Evolutionary conservation across 2,113 vertebrate genomes (phyloP).

Genomic region (Rhadina sibilatrix): DNA sequence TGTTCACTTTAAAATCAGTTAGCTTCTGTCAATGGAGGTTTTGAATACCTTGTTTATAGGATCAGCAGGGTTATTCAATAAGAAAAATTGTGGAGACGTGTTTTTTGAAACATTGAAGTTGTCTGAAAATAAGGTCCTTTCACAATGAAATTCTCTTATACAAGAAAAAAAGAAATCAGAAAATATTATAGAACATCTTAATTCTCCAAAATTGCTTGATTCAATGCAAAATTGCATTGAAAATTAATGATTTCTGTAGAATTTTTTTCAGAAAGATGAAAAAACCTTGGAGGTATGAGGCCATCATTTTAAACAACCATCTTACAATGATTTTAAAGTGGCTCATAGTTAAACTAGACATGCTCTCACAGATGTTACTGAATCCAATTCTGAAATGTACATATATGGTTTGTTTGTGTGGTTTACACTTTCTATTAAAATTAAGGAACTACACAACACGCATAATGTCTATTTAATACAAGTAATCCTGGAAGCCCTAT

Average conservation of each 20-base stretch:
- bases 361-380: fast-evolving
- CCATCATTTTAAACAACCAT: neutral
- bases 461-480: neutral
- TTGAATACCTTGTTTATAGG: neutral
- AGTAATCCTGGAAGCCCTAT: neutral
- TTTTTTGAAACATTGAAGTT: neutral
- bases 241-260: neutral
- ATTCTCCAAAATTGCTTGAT: neutral
- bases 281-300: neutral
- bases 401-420: fast-evolving
- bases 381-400: neutral
- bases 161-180: neutral
- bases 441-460: neutral
- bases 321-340: neutral
- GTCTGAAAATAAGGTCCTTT: neutral
- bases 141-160: neutral
- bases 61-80: neutral
- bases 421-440: neutral
- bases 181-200: neutral
- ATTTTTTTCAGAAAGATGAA: neutral
- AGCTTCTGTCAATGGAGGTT: neutral
- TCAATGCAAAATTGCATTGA: no score
- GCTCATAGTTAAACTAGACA: neutral
- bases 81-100: neutral
- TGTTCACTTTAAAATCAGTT: neutral